Evolutionary conservation across 1,140 invertebrate species (phyloP).

Genomic region (Zophobas morio): DNA sequence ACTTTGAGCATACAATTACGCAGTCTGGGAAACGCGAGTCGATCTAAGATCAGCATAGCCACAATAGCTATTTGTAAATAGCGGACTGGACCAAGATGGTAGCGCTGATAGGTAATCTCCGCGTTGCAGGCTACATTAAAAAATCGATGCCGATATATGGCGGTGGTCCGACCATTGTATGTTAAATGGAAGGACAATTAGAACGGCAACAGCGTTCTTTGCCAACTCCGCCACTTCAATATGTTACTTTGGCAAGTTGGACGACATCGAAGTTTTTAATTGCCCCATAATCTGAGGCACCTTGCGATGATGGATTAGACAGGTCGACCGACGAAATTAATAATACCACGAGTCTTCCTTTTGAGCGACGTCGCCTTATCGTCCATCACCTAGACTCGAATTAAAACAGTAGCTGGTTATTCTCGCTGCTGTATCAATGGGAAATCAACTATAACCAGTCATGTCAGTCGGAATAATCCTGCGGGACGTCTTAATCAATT

Average conservation of each 20-base stretch:
- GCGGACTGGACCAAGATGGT: conserved; percentile 57
- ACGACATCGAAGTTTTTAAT: conserved; percentile 18
- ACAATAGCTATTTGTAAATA: conserved; percentile 62
- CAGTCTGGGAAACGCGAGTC: conserved; percentile 47
- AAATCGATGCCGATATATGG: conserved; percentile 61
- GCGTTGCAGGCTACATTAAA: conserved; percentile 60
- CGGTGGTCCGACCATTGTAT: conserved; percentile 59
- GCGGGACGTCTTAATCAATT: conserved; percentile 49
- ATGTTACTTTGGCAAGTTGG: conserved; percentile 45
- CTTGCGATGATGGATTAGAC: conserved; percentile 31
- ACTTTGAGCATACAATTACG: conserved; percentile 52
- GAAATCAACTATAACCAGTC: conserved; percentile 46
- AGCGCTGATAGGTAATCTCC: conserved; percentile 60
- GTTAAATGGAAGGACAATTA: conserved; percentile 61
- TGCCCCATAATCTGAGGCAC: conserved; percentile 18
- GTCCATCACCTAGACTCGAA: conserved; percentile 43
- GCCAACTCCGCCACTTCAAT: conserved; percentile 49
- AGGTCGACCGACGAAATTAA: conserved; percentile 25
- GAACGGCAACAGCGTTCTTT: conserved; percentile 48
- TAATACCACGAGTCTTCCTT: conserved; percentile 18
- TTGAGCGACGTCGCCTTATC: conserved; percentile 35
- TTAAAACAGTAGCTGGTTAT: conserved; percentile 48
- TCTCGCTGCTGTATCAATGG: conserved; percentile 43
- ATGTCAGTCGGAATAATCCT: conserved; percentile 46
- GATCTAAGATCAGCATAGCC: conserved; percentile 45